These are phyloP conservation scores for Sciaenops ocellatus DNA, from an alignment of 2,797 vertebrate species.

Conservation along the genomic window DNA sequence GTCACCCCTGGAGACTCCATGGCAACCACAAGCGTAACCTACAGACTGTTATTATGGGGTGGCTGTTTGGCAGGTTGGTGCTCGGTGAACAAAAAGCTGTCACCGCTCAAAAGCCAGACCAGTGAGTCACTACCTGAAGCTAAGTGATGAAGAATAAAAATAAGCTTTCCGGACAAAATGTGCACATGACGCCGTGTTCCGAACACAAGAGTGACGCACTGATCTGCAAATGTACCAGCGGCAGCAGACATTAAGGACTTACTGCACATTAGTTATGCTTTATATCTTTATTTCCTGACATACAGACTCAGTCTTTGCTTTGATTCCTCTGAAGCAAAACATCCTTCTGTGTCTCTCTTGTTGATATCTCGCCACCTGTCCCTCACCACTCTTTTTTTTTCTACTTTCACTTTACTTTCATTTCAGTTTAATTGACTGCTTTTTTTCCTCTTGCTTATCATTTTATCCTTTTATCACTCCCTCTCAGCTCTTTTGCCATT, in stretches of 20 bases:
- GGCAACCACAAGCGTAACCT: constrained; percentile 89
- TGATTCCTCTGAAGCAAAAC: constrained; percentile 24
- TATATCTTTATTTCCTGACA: neutral
- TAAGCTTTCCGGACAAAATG: neutral
- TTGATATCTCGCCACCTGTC: constrained; percentile 1
- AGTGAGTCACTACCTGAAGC: constrained; percentile 36
- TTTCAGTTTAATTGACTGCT: constrained; percentile 27
- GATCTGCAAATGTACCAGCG: neutral
- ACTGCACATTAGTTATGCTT: neutral
- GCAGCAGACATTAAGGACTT: neutral
- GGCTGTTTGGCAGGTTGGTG: constrained; percentile 47
- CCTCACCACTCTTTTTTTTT: constrained; percentile 1
- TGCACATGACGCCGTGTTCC: neutral
- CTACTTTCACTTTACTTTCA: constrained; percentile 54
- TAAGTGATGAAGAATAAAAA: constrained; percentile 1
- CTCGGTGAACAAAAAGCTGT: constrained; percentile 48
- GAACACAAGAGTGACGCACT: neutral
- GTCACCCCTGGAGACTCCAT: constrained; percentile 95
- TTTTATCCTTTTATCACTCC: constrained; percentile 48
- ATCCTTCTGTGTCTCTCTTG: constrained; percentile 22
- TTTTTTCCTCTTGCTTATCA: constrained; percentile 12
- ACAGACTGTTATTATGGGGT: constrained; percentile 73
- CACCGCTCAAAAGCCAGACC: constrained; percentile 32
- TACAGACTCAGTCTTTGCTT: constrained; percentile 11
- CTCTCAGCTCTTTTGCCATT: constrained; percentile 33